Percentiles rank a stretch among this genome's conserved stretches.
Evolutionary conservation across 2,113 vertebrate genomes (phyloP).

Genomic region (Girardinichthys multiradiatus): DNA sequence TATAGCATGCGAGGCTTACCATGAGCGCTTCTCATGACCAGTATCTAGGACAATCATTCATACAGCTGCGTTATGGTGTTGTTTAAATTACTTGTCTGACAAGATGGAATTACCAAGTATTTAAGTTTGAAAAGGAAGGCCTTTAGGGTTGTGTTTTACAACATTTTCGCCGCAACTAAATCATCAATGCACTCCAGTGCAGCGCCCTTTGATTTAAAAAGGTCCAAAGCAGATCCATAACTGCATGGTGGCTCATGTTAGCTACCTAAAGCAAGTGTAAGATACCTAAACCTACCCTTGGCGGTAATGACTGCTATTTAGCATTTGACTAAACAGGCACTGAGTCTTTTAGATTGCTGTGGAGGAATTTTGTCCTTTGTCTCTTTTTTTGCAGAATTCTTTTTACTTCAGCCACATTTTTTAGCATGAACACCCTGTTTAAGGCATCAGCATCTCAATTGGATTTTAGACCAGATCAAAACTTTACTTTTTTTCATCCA

Average conservation of each 20-base stretch:
- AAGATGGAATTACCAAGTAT: not conserved
- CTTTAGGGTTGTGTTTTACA: not conserved
- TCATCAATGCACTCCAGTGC: conserved; percentile 12
- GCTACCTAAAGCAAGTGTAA: too few species aligned
- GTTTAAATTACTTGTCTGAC: too few species aligned
- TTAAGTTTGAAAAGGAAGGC: not conserved
- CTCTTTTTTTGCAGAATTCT: not conserved
- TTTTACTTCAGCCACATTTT: not conserved
- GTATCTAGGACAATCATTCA: not conserved
- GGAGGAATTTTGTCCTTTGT: not conserved
- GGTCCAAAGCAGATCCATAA: conserved; percentile 1
- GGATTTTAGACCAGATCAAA: not conserved
- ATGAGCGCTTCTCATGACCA: not conserved
- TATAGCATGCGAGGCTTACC: too few species aligned
- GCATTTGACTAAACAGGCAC: not conserved
- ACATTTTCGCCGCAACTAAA: not conserved
- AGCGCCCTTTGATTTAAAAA: conserved; percentile 5
- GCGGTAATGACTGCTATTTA: not conserved
- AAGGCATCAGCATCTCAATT: too few species aligned
- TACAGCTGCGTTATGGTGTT: not conserved
- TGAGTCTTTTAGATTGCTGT: not conserved
- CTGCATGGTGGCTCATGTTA: too few species aligned
- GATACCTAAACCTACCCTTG: too few species aligned
- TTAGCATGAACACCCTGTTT: not conserved
- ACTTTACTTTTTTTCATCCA: not conserved